A percentile compares a stretch with the other conserved stretches of the same genome.
Evolutionary conservation across 2,888 invertebrate genomes (phyloP).

Genomic region (Orthonychiurus folsomi): DNA sequence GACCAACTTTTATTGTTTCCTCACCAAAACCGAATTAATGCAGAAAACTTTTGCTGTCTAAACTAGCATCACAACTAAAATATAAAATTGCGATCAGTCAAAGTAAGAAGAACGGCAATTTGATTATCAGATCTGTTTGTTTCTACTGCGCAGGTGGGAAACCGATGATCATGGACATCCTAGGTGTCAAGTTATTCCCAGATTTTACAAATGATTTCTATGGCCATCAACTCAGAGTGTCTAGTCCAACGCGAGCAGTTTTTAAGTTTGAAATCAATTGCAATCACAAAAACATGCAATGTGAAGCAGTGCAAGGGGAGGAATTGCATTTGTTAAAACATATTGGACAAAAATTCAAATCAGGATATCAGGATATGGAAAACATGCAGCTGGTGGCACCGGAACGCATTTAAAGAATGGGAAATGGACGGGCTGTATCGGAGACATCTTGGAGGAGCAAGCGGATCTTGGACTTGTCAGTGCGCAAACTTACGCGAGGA

Average conservation of each 20-base stretch:
- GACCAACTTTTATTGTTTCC: too few relatives aligned
- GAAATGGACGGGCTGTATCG: conserved; percentile 20
- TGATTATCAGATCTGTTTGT: not conserved
- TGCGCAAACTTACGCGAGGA: conserved; percentile 9
- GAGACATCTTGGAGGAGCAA: conserved; percentile 15
- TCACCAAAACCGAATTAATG: too few relatives aligned
- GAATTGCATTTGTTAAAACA: not conserved
- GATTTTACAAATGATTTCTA: not conserved
- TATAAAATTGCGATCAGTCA: not conserved
- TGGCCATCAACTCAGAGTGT: not conserved
- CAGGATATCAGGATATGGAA: not conserved
- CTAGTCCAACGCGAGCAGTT: not conserved
- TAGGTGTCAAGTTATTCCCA: not conserved
- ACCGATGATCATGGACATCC: not conserved
- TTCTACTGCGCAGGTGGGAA: not conserved
- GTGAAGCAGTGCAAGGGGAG: not conserved
- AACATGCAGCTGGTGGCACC: conserved; percentile 14
- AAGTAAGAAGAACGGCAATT: not conserved
- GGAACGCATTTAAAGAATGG: conserved; percentile 19
- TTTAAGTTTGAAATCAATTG: not conserved
- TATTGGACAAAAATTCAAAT: not conserved
- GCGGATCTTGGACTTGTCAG: conserved; percentile 15
- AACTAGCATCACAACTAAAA: not conserved
- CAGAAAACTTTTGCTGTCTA: too few relatives aligned
- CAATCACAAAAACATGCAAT: not conserved